Base-by-base conservation (phyloP, 2,797 vertebrate species). In the Schizothorax lantsangensis region DNA sequence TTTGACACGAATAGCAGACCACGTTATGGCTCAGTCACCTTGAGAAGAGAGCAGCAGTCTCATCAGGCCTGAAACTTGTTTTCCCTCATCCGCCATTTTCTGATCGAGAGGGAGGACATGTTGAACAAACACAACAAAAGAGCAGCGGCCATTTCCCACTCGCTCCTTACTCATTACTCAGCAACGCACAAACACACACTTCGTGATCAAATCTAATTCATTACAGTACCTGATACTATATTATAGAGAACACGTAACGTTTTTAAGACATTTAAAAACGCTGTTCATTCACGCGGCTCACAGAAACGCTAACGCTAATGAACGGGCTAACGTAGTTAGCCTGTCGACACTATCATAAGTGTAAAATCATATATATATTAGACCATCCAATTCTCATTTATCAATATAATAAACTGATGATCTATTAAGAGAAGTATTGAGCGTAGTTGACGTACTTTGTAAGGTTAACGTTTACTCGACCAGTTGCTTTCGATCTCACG, bases 71-170 rank as follows among this genome's bases (percentile, higher is more conserved):
- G 72, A 86, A 90, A 91, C 90, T 92, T 93, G 93, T 92, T 94
- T 93, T 94, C 90, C 87, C 92, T 95, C 93, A 92, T 95, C 97
- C 98, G 98, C 98, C 98, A 99, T 99, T 99, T 99, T 99, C 96
- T 98, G 95, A 93, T 93, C 91, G 94, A 94, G 94, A 94, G 95
- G 96, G 97, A 97, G 96, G 97, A 98, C 97, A 98, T 98, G 97
- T 98, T 98, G 96, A 97, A 96, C 94, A 96, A 96, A 96, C 96
- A 96, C 95, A 97, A 97, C 97, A 99, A 99, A 97, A 98, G 97
- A 96, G 94, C 94, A 97, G 96, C 97, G 97, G 97, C 98, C 97
- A 98, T 99, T 99, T 98, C 96, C 96, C 95, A 88, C 88, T 86
- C 57, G 52, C 86, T 87, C 47, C 49, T 85, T 6, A 90, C 74